These are phyloP conservation scores for Phortica magna DNA, from an alignment of 2,888 invertebrate species.

Conservation along the genomic window DNA sequence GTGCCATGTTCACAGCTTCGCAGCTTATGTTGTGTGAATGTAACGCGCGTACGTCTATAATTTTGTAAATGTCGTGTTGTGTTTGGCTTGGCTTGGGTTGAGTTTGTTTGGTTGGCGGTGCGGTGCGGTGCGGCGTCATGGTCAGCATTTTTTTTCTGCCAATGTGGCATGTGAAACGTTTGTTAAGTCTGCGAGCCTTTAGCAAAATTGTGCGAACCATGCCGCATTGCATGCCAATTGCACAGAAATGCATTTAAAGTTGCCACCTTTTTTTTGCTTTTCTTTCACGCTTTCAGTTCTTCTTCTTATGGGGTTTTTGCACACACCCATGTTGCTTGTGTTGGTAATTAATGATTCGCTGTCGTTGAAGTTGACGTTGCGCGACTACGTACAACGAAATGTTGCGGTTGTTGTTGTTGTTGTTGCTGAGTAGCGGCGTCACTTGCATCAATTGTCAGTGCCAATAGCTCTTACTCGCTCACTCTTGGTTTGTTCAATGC, in stretches of 20 bases:
- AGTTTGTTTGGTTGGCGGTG: not conserved
- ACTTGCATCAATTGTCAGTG: not conserved
- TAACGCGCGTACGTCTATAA: not conserved
- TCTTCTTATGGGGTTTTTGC: not conserved
- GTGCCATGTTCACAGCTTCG: constrained; percentile 16
- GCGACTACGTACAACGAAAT: not conserved
- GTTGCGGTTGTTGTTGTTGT: constrained; percentile 7
- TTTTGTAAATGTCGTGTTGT: not conserved
- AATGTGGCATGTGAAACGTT: no score
- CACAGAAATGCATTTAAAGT: not conserved
- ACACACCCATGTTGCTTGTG: not conserved
- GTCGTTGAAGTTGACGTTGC: constrained; percentile 6
- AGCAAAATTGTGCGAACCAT: not conserved
- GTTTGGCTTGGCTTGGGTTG: not conserved
- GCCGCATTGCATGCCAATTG: not conserved
- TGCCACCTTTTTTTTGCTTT: not conserved
- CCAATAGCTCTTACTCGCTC: not conserved
- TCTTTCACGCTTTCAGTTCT: not conserved
- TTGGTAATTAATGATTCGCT: constrained; percentile 30
- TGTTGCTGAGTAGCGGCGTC: not conserved
- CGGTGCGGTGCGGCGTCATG: not conserved
- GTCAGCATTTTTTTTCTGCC: not conserved
- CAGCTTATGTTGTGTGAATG: not conserved
- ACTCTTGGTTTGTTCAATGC: not conserved
- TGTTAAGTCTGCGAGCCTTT: no score